A percentile compares a stretch with the other conserved stretches of the same genome.
Conservation (phyloP, 2,113 vertebrate genomes). For the Fregetta grallaria region DNA sequence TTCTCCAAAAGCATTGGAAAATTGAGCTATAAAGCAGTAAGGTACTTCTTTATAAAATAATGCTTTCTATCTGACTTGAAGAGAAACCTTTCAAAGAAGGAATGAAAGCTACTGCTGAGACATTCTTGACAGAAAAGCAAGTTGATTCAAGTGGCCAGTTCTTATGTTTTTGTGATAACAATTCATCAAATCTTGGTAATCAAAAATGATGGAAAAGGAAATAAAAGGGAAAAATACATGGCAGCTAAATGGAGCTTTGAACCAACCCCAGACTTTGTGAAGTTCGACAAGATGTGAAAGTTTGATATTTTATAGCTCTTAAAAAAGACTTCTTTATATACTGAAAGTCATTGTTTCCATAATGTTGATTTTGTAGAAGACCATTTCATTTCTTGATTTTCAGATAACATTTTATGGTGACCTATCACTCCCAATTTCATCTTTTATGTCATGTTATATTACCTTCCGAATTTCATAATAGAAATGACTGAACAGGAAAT, state of each 20-base stretch:
- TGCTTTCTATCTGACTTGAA: conserved; percentile 30
- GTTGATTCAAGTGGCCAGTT: conserved; percentile 55
- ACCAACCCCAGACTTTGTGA: not conserved
- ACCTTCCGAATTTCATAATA: not conserved
- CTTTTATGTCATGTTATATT: not conserved
- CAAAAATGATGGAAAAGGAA: conserved; percentile 47
- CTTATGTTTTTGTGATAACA: conserved; percentile 47
- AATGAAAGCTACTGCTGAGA: conserved; percentile 59
- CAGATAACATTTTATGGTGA: not conserved
- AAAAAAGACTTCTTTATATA: not conserved
- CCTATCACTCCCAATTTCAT: not conserved
- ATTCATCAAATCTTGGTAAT: conserved; percentile 47
- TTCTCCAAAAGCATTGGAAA: conserved; percentile 30
- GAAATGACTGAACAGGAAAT: not conserved
- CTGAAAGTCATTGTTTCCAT: not conserved
- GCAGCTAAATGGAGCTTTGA: conserved; percentile 32
- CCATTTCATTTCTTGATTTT: not conserved
- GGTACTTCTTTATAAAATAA: conserved; percentile 54
- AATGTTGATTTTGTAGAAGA: not conserved
- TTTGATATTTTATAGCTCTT: not conserved
- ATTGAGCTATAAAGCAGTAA: conserved; percentile 53
- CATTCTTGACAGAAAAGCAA: conserved; percentile 47
- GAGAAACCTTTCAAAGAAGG: conserved; percentile 52
- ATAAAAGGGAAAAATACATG: conserved; percentile 31
- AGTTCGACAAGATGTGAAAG: conserved; percentile 29